These are phyloP conservation scores for Ischnura elegans DNA, from an alignment of 2,888 invertebrate species.

Conservation along the genomic window DNA sequence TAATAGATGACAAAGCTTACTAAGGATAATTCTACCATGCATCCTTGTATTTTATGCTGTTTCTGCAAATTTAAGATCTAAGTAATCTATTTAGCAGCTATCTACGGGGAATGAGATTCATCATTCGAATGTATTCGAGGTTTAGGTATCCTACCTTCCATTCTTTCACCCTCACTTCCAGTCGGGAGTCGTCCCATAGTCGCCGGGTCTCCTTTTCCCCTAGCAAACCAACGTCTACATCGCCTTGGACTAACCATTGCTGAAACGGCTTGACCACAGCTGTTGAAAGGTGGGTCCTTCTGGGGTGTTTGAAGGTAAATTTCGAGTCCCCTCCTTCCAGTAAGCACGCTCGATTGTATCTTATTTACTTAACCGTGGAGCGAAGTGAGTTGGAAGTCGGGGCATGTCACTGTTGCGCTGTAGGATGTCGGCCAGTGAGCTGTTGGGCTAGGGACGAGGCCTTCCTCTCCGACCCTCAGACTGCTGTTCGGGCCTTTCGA, in stretches of 20 bases:
- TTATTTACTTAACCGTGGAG: constrained; percentile 30
- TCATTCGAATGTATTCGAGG: too few relatives aligned
- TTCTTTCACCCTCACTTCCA: not conserved
- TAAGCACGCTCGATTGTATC: not conserved
- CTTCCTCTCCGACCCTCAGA: not conserved
- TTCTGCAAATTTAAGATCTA: too few relatives aligned
- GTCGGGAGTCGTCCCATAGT: not conserved
- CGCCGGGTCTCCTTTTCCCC: not conserved
- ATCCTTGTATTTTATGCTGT: too few relatives aligned
- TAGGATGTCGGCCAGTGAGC: not conserved
- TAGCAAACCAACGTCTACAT: not conserved
- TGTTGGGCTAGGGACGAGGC: too few relatives aligned
- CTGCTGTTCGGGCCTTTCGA: not conserved
- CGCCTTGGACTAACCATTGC: not conserved
- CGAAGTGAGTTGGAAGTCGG: not conserved
- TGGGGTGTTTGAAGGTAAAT: not conserved
- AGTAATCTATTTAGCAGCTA: too few relatives aligned
- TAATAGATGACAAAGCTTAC: too few relatives aligned
- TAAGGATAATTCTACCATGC: too few relatives aligned
- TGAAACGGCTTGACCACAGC: not conserved
- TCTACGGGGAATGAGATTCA: too few relatives aligned
- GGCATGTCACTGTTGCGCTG: not conserved
- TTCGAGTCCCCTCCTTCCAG: not conserved
- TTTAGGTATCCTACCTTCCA: not conserved
- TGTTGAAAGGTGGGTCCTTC: not conserved